phyloP scores from a whole-genome alignment of 2,888 invertebrate species.

The Harpalus rubripes region DNA sequence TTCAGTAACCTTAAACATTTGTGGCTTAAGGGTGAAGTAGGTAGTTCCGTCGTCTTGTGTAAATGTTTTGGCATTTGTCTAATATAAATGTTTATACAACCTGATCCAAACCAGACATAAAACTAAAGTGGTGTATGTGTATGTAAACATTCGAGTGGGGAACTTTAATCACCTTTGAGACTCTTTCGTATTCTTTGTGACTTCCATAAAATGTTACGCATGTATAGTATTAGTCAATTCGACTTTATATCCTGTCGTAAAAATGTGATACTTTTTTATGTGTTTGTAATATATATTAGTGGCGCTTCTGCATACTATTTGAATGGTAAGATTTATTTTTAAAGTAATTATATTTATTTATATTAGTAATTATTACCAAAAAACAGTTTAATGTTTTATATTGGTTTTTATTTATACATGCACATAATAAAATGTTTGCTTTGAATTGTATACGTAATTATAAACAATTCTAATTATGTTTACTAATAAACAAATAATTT shows the following conservation, averaged over 20 bases:
- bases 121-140: slow-evolving; percentile 44
- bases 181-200: slow-evolving; percentile 56
- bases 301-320: slow-evolving; percentile 16
- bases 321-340: slow-evolving; percentile 52
- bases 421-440: slow-evolving; percentile 17
- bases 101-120: slow-evolving; percentile 67
- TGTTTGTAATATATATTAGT: slow-evolving; percentile 27
- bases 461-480: slow-evolving; percentile 2
- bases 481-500: not conserved
- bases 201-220: slow-evolving; percentile 55
- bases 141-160: slow-evolving; percentile 49
- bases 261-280: slow-evolving; percentile 45
- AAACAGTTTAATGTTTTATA: not conserved
- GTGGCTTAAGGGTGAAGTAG: slow-evolving; percentile 41
- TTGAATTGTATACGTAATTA: slow-evolving; percentile 6
- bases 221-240: slow-evolving; percentile 20
- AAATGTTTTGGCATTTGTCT: slow-evolving; percentile 66
- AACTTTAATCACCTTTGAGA: slow-evolving; percentile 61
- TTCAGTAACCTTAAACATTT: slow-evolving; percentile 51
- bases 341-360: not conserved
- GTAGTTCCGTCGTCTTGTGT: slow-evolving; percentile 35
- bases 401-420: not conserved
- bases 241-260: slow-evolving; percentile 50
- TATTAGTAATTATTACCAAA: not conserved
- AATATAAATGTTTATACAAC: slow-evolving; percentile 66